These are phyloP conservation scores for Seira musarum DNA, from an alignment of 2,888 invertebrate genomes.

Conservation along the genomic window DNA sequence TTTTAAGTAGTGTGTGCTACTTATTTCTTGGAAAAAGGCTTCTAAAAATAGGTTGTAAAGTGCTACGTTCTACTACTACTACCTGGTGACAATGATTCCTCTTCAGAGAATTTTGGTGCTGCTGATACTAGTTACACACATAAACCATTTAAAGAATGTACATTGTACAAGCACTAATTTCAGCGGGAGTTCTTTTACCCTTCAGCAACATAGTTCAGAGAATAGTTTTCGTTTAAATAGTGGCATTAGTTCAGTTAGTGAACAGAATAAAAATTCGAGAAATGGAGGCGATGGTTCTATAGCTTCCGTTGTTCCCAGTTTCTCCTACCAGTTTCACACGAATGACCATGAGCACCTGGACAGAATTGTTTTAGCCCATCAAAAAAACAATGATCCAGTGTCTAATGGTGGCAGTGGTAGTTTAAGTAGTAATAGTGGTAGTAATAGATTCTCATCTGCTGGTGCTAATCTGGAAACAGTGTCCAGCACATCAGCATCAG, in stretches of 20 bases:
- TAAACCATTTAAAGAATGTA: not conserved
- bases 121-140: conserved; percentile 33
- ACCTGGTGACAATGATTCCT: conserved; percentile 43
- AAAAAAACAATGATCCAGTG: not conserved
- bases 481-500: conserved; percentile 24
- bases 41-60: too few species aligned
- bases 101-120: conserved; percentile 22
- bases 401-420: not conserved
- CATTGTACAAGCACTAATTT: not conserved
- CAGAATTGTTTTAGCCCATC: conserved; percentile 40
- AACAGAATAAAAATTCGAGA: too few species aligned
- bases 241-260: not conserved
- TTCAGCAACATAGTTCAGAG: not conserved
- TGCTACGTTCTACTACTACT: too few species aligned
- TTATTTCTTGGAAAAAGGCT: too few species aligned
- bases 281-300: not conserved
- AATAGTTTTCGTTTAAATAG: conserved; percentile 17
- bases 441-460: too few species aligned
- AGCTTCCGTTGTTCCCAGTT: conserved; percentile 56
- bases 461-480: not conserved
- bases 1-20: too few species aligned
- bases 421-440: not conserved
- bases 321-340: conserved; percentile 63
- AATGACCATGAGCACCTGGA: conserved; percentile 60
- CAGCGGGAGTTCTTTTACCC: not conserved